Base-by-base conservation (phyloP, 1,140 invertebrate species). In the Cyclina sinensis region DNA sequence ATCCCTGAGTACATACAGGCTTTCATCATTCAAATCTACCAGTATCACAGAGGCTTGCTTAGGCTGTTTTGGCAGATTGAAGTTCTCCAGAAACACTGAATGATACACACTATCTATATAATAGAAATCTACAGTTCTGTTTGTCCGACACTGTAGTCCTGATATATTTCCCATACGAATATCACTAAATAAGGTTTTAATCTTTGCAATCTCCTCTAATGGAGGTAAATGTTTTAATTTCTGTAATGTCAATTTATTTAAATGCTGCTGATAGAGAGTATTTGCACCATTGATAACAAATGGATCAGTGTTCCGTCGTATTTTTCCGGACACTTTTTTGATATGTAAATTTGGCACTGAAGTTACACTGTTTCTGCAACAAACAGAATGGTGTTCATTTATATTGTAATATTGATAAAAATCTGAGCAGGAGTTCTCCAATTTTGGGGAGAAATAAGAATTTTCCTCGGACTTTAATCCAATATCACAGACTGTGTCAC, bases 71-170 rank as follows among this genome's bases (percentile, higher is more conserved):
- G 94, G 88, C 21, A 95, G 96, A 0, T 97, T 97, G 37, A 98
- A 96, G 30, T 96, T 96, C 93, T 97, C 97, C 7, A 97, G 97
- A 94, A 98, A 98, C 91, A 97, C 96, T 88, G 96, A 96, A 92
- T 97, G 97, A 46, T 96, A 92, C 3, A 97, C 91, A 92, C 97
- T 97, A 92, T 98, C 97, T 78, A 98, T 96, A 0, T 97, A 97
- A 46, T 97, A 93, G 86, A 98, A 96, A 59, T 96, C 95, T 46
- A 98, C 90, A 27, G 97, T 97, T 89, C 95, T 95, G 93, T 98
- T 98, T 0, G 95, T 96, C 78, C 93, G 94, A 93, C 97, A 97
- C 0, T 96, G 95, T 4, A 96, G 91, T 1, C 96, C 96, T 37
- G 93, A 91, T 79, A 95, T 93, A 89, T 93, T 92, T 12, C 11